These are phyloP conservation scores for Apis cerana DNA, from an alignment of 1,140 invertebrate species.

Conservation along the genomic window DNA sequence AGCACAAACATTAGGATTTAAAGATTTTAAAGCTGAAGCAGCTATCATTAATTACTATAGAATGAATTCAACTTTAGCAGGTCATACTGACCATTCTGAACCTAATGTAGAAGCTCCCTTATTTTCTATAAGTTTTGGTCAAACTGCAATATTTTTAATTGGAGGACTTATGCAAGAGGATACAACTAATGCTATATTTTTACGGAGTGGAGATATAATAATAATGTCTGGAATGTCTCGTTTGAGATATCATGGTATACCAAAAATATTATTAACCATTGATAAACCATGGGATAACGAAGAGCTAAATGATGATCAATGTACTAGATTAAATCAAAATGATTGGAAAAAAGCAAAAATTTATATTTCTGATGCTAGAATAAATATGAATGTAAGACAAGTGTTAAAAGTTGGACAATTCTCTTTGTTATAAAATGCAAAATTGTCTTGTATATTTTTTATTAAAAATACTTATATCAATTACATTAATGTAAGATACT, in stretches of 20 bases:
- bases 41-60: slow-evolving; percentile 98
- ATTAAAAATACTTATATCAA: slow-evolving; percentile 52
- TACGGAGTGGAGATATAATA: slow-evolving; percentile 91
- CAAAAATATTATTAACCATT: slow-evolving; percentile 85
- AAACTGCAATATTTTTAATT: slow-evolving; percentile 92
- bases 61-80: slow-evolving; percentile 93
- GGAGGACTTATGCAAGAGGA: slow-evolving; percentile 86
- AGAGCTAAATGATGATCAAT: slow-evolving; percentile 47
- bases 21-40: slow-evolving; percentile 89
- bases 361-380: slow-evolving; percentile 84
- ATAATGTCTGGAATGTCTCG: slow-evolving; percentile 90
- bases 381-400: slow-evolving; percentile 90
- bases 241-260: slow-evolving; percentile 91
- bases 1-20: slow-evolving; percentile 84
- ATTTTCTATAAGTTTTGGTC: slow-evolving; percentile 95
- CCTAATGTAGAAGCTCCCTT: slow-evolving; percentile 90
- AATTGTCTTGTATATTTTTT: slow-evolving; percentile 43
- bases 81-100: slow-evolving; percentile 97
- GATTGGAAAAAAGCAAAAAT: slow-evolving; percentile 82
- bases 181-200: slow-evolving; percentile 85
- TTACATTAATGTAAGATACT: slow-evolving; percentile 4
- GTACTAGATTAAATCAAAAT: slow-evolving; percentile 61
- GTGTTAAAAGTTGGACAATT: slow-evolving; percentile 82
- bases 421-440: slow-evolving; percentile 58
- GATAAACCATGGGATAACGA: slow-evolving; percentile 80